A percentile compares a stretch with the other conserved stretches of the same genome.
Evolutionary conservation across 2,888 invertebrate species (phyloP).

Genomic region (Xanthorhoe spadicearia): DNA sequence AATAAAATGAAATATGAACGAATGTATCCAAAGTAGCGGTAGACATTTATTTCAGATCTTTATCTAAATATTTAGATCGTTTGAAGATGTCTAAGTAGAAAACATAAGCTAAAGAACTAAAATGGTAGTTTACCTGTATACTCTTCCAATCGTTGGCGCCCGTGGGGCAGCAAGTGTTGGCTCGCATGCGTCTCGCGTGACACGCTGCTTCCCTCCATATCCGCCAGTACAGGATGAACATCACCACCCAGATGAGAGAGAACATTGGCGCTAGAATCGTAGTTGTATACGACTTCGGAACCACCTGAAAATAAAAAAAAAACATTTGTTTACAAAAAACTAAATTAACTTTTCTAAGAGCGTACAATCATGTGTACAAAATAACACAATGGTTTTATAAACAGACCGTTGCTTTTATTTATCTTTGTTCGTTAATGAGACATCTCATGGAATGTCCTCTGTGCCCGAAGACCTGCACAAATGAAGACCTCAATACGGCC

Average conservation of each 20-base stretch:
- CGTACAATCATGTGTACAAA: not conserved
- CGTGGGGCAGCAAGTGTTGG: conserved; percentile 83
- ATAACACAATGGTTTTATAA: not conserved
- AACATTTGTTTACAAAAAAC: not conserved
- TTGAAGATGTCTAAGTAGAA: too few relatives aligned
- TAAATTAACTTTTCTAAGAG: too few relatives aligned
- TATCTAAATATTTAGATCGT: too few relatives aligned
- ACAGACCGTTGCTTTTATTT: not conserved
- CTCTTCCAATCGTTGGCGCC: conserved; percentile 89
- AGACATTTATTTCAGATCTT: too few relatives aligned
- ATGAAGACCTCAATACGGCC: too few relatives aligned
- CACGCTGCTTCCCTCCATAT: conserved; percentile 91
- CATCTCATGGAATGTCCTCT: too few relatives aligned
- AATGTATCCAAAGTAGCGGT: too few relatives aligned
- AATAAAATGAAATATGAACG: too few relatives aligned
- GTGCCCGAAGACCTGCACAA: too few relatives aligned
- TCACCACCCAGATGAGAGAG: conserved; percentile 89
- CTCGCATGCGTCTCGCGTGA: conserved; percentile 88
- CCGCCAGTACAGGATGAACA: conserved; percentile 90
- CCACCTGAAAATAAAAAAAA: conserved; percentile 65
- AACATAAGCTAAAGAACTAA: not conserved
- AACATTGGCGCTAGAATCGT: conserved; percentile 88
- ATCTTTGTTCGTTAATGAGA: too few relatives aligned
- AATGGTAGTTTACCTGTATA: conserved; percentile 84
- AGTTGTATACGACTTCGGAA: conserved; percentile 79